Conservation (phyloP, 2,797 vertebrate genomes). For the Adelosebastes latens region DNA sequence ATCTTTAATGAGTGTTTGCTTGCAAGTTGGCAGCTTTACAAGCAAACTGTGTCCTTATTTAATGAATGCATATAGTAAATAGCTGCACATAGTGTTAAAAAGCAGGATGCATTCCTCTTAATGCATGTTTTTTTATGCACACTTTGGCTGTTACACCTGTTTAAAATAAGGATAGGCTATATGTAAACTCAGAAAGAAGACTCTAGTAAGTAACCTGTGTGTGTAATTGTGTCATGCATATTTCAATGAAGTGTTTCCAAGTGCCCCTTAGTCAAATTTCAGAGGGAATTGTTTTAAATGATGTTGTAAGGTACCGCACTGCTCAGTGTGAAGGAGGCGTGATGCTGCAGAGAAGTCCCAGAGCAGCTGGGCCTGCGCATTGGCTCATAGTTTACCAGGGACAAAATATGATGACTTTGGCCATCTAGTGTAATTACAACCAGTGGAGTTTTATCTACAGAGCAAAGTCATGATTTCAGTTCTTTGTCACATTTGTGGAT, state of each 20-base stretch:
- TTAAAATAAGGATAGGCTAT: constrained; percentile 29
- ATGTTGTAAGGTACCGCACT: constrained; percentile 41
- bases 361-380: constrained; percentile 64
- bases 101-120: background rate
- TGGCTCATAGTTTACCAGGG: constrained; percentile 34
- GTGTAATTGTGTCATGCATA: background rate
- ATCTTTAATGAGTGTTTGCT: background rate
- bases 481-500: background rate
- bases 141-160: constrained; percentile 51
- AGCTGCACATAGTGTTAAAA: background rate
- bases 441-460: background rate
- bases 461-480: background rate
- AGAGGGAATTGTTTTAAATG: background rate
- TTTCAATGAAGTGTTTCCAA: background rate
- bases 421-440: constrained; percentile 8
- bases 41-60: background rate
- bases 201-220: background rate
- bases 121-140: background rate
- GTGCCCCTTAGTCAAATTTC: background rate
- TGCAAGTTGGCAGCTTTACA: constrained; percentile 13
- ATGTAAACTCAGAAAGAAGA: background rate
- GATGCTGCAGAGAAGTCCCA: constrained; percentile 69
- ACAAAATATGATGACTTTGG: constrained; percentile 50
- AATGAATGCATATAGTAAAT: background rate
- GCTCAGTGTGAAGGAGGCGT: constrained; percentile 48